Base-by-base conservation (phyloP, 2,113 vertebrate genomes). In the Tachysurus vachellii region DNA sequence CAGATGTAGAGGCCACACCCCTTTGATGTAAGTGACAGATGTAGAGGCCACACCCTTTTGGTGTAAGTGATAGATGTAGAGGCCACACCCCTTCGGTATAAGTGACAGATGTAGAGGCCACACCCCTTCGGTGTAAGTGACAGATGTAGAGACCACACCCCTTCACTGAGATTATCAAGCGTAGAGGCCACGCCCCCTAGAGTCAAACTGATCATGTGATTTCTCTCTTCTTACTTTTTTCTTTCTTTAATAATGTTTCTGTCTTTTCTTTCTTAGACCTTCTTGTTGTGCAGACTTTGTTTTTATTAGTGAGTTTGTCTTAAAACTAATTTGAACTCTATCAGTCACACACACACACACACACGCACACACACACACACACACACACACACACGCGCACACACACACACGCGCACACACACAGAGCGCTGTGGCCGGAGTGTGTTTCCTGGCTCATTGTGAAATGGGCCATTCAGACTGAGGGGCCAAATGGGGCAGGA, bases 401-500 rank as follows among this genome's bases (percentile, higher is more conserved):
- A 76, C 80, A 83, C 64, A 85, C 71, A 73, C 53, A 47, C 64
- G 73, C 85, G 42, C 85, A 17, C 82, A 59, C 53, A 61, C 26
- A 56, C 50, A 54, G 3, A 16, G 36, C 26, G 12, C 11, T 75
- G 70, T 83, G 57, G 56, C n/a, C 13, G 2, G 13, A 71, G 53
- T 73, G 80, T 88, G 82, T 68, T 88, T 82, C 85, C 50, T 85
- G 89, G 64, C 83, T 88, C 66, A 88, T 42, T 76, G 76, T 82
- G 61, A 57, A 80, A 76, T 66, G 77, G 82, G 83, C 54, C 82
- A 86, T 89, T 88, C 85, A 82, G 83, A 66, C 73, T 42, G 3
- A 73, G 86, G 47, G 85, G 70, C 83, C 89, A 83, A 87, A 87
- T 85, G 86, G 89, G 87, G 84, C 87, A 88, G 89, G 87, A 90